Evolutionary conservation across 2,113 vertebrate species (phyloP).

Genomic region (Microcebus jonahi): DNA sequence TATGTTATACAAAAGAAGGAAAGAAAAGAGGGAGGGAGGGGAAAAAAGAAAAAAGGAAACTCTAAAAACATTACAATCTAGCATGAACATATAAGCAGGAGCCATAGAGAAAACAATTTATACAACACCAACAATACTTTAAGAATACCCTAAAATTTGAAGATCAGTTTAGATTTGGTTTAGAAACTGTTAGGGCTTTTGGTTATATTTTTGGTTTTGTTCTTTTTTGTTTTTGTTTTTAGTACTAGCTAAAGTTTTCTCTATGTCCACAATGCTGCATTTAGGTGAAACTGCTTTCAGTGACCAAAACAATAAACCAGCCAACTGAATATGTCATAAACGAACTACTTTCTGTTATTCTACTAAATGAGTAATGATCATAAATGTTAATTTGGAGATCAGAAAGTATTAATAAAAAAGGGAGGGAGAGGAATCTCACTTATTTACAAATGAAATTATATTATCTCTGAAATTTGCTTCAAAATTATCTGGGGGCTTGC

Average conservation of each 20-base stretch:
- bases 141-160: not conserved
- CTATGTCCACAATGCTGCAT: not conserved
- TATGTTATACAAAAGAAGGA: not conserved
- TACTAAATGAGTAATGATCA: not conserved
- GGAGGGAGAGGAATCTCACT: not conserved
- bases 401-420: not conserved
- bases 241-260: not conserved
- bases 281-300: not conserved
- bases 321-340: not conserved
- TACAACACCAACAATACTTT: not conserved
- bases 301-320: not conserved
- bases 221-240: not conserved
- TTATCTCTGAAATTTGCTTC: not conserved
- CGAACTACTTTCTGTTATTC: not conserved
- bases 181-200: not conserved
- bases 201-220: not conserved
- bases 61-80: conserved; percentile 37
- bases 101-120: not conserved
- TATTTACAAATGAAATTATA: conserved; percentile 36
- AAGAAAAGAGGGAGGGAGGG: not conserved
- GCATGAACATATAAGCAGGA: not conserved
- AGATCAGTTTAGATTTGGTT: not conserved
- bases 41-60: not conserved
- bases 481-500: not conserved
- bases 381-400: not conserved